These are phyloP conservation scores for Dascyllus trimaculatus DNA, from an alignment of 2,113 vertebrate species.

Conservation along the genomic window DNA sequence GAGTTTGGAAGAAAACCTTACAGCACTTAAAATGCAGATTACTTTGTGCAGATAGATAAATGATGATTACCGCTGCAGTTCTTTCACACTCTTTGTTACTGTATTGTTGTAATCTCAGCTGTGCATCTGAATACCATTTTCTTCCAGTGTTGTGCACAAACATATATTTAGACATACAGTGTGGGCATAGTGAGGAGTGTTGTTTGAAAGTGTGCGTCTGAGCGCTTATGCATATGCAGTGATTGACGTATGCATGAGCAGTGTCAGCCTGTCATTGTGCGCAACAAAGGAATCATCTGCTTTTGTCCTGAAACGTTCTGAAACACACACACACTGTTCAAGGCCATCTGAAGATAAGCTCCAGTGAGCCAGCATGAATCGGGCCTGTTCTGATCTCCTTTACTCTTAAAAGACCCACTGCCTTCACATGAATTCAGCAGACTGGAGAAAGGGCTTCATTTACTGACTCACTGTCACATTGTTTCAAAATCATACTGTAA, in stretches of 20 bases:
- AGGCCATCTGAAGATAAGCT: constrained; percentile 74
- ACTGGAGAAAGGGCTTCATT: constrained; percentile 28
- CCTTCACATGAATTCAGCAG: constrained; percentile 30
- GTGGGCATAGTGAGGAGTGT: background rate
- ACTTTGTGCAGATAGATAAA: constrained; percentile 48
- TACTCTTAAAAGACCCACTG: constrained; percentile 20
- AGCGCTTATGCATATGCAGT: background rate
- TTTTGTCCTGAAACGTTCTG: constrained; percentile 50
- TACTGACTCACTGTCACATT: constrained; percentile 33
- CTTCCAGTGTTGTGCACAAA: constrained; percentile 4
- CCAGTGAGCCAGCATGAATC: constrained; percentile 33
- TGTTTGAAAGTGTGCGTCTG: background rate
- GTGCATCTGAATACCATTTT: constrained; percentile 28
- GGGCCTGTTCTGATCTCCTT: constrained; percentile 29
- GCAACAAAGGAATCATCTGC: constrained; percentile 51
- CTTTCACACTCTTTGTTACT: constrained; percentile 15
- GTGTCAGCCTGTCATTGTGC: constrained; percentile 44
- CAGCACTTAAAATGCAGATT: constrained; percentile 63
- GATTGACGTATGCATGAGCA: background rate
- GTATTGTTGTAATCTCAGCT: constrained; percentile 20
- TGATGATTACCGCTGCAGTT: constrained; percentile 58
- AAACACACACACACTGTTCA: constrained; percentile 50
- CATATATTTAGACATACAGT: constrained; percentile 17
- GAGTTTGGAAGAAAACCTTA: constrained; percentile 42
- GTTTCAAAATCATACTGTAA: constrained; percentile 34